phyloP scores from a whole-genome alignment of 2,888 invertebrate species.

The Gandaritis pyraliata region DNA sequence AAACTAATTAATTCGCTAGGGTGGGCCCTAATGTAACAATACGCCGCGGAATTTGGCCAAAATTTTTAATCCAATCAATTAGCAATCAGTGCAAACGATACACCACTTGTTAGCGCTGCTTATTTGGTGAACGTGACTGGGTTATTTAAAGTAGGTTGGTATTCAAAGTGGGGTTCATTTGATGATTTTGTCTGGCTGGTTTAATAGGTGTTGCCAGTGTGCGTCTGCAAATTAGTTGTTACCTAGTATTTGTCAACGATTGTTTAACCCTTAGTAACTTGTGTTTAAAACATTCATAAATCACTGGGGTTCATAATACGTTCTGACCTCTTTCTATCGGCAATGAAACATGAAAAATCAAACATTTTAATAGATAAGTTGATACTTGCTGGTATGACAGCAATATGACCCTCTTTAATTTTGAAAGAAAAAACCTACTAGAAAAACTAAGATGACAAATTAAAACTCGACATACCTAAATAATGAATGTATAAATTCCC shows the following conservation, averaged over 20 bases:
- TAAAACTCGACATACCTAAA: no score
- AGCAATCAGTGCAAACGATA: constrained; percentile 84
- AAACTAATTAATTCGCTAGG: constrained; percentile 67
- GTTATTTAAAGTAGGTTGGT: constrained; percentile 66
- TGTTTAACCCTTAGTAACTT: no score
- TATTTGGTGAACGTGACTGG: constrained; percentile 82
- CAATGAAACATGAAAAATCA: no score
- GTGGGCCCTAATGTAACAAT: constrained; percentile 70
- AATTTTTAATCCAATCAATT: constrained; percentile 85
- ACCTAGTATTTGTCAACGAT: background rate
- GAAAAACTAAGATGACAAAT: no score
- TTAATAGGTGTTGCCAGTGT: constrained; percentile 71
- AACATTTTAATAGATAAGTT: no score
- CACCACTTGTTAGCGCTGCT: constrained; percentile 82
- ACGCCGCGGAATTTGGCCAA: constrained; percentile 72
- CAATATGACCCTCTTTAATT: no score
- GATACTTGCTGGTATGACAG: no score
- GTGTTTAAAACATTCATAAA: no score
- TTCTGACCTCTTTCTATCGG: no score
- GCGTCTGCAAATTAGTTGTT: constrained; percentile 43
- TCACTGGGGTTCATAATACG: no score
- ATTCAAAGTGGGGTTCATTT: constrained; percentile 79
- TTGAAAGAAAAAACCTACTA: no score
- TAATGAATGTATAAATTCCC: no score
- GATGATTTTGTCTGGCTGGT: constrained; percentile 70